These are phyloP conservation scores for Cossypha heuglini DNA, from an alignment of 2,797 vertebrate genomes.

Conservation along the genomic window DNA sequence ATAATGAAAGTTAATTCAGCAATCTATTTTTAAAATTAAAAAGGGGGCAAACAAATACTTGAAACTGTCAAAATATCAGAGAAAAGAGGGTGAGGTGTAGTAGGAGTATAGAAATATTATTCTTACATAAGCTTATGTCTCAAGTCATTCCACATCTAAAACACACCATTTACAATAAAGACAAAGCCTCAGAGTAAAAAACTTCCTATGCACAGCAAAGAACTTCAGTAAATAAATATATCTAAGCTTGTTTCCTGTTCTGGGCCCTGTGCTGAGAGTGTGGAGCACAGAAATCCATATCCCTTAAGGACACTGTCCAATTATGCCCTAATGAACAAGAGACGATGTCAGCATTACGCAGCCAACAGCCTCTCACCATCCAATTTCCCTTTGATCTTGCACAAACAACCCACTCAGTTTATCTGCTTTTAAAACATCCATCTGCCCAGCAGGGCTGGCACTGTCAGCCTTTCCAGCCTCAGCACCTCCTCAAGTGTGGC, in stretches of 20 bases:
- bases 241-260: background rate
- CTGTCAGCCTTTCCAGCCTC: background rate
- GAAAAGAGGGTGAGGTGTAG: background rate
- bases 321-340: background rate
- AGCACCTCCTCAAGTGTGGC: background rate
- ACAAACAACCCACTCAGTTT: background rate
- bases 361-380: background rate
- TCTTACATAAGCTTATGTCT: background rate
- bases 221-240: accelerated
- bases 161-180: background rate
- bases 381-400: background rate
- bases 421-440: background rate
- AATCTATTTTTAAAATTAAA: background rate
- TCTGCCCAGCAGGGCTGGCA: background rate
- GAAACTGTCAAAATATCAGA: background rate
- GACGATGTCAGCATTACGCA: background rate
- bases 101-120: background rate
- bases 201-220: background rate
- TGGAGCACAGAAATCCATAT: background rate
- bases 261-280: background rate
- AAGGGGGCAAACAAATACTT: background rate
- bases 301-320: background rate
- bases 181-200: background rate
- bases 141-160: background rate
- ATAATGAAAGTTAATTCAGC: background rate